phyloP scores from a whole-genome alignment of 2,113 vertebrate genomes.

The Noturus placidus region DNA sequence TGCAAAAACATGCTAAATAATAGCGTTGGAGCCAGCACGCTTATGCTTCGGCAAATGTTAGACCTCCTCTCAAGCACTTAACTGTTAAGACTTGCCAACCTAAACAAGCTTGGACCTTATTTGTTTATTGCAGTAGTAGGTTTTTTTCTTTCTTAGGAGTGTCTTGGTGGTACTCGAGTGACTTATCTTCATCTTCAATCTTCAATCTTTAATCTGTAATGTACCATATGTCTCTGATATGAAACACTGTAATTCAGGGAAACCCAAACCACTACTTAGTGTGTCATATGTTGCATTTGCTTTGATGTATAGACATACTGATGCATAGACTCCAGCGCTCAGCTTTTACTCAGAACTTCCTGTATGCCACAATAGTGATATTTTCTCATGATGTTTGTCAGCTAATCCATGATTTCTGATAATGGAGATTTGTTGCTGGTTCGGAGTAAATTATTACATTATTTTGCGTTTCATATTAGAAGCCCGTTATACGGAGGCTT shows the following conservation, averaged over 20 bases:
- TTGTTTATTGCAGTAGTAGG: conserved; percentile 42
- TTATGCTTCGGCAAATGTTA: conserved; percentile 40
- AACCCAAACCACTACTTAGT: conserved; percentile 14
- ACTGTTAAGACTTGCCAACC: conserved; percentile 52
- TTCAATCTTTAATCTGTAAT: conserved; percentile 23
- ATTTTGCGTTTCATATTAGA: neutral
- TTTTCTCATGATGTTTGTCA: neutral
- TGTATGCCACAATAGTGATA: neutral
- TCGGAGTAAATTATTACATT: neutral
- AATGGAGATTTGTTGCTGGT: neutral
- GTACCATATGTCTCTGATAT: conserved; percentile 28
- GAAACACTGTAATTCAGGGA: conserved; percentile 12
- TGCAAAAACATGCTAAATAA: conserved; percentile 45
- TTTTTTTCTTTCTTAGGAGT: conserved; percentile 22
- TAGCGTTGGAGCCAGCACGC: conserved; percentile 40
- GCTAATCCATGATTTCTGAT: neutral
- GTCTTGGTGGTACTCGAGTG: conserved; percentile 21
- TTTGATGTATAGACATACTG: neutral
- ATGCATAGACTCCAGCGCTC: neutral
- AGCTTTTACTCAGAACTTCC: neutral
- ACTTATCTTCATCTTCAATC: conserved; percentile 5
- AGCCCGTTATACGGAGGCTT: neutral
- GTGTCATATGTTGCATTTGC: neutral
- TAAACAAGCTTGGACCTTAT: conserved; percentile 45
- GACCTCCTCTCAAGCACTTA: conserved; percentile 50